Percentiles rank a stretch among this genome's conserved stretches.
These are phyloP conservation scores for Neuroterus valhalla DNA, from an alignment of 1,140 invertebrate genomes.

Conservation along the genomic window DNA sequence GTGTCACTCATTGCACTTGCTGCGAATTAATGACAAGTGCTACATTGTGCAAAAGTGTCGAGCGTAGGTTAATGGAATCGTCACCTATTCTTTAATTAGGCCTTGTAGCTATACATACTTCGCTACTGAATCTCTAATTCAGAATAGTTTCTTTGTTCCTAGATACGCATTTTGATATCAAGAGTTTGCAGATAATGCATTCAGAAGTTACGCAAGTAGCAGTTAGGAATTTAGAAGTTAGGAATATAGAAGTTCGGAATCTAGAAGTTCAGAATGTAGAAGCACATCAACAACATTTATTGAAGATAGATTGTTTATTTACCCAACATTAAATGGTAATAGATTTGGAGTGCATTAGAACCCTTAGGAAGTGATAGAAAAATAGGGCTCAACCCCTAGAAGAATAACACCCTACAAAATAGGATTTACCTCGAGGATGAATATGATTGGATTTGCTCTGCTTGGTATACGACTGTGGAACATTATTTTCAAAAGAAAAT, in stretches of 20 bases:
- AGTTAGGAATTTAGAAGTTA: no score
- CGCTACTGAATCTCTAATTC: background rate
- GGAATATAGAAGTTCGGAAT: no score
- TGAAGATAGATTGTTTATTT: slow-evolving; percentile 23
- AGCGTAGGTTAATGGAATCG: slow-evolving; percentile 3
- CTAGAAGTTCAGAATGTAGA: no score
- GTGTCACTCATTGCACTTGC: background rate
- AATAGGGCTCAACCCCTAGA: background rate
- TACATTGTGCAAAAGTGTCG: background rate
- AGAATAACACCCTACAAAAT: no score
- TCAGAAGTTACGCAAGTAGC: no score
- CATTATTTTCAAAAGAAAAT: no score
- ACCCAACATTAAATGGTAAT: background rate
- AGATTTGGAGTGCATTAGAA: background rate
- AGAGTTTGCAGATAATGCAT: no score
- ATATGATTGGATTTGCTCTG: no score
- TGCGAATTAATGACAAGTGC: background rate
- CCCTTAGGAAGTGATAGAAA: background rate
- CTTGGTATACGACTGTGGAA: no score
- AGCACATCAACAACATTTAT: background rate
- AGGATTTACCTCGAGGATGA: no score
- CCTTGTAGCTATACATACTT: background rate
- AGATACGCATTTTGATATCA: no score
- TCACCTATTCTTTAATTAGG: background rate
- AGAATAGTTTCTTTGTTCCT: no score